Evolutionary conservation across 2,888 invertebrate species (phyloP), one percentile per base, ranked within the genome.

Genomic region (Hypomecis atomaria): DNA sequence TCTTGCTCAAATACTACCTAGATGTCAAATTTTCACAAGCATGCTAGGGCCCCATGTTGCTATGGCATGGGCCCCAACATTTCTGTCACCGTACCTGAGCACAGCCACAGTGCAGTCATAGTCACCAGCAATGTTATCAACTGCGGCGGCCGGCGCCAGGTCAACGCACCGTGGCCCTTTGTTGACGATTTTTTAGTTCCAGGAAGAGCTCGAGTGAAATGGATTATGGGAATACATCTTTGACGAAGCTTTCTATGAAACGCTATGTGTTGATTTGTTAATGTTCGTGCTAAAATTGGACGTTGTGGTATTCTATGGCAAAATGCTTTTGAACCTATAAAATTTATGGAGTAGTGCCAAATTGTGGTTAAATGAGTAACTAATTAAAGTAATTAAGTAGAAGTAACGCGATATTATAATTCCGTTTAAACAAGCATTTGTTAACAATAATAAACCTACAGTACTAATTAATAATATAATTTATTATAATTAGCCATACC

Each of bases 141-240:
- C 82, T 80, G 81, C 81, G 78, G 81, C 80, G 78, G 75, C 73
- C 69, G 76, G 74, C 77, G 77, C 79, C 76, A 81, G 90, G 88
- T 88, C 88, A 83, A 76, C 81, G 89, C 42, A 81, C 80, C 88
- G 81, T 76, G 72, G 75, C 75, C 56, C 66, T 63, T 67, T 69
- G 69, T 72, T 69, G 69, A 62, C 56, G 59, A 47, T 59, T 65
- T 59, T 59, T 44, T 47, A 48, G 50, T 59, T 66, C 58, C 62
- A 10, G 65, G 54, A 62, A 59, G 45, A 38, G 53, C 11, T 5
- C 37, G 54, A 40, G 55, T 52, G 54, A 59, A 60, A 59, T 64
- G 52, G 62, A 48, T 50, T 48, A 61, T 55, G 54, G 55, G 49
- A 49, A 50, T 45, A 34, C 45, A 40, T 63, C 56, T 58, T 58